Conservation (phyloP, 2,888 invertebrate species). For the Troides aeacus region DNA sequence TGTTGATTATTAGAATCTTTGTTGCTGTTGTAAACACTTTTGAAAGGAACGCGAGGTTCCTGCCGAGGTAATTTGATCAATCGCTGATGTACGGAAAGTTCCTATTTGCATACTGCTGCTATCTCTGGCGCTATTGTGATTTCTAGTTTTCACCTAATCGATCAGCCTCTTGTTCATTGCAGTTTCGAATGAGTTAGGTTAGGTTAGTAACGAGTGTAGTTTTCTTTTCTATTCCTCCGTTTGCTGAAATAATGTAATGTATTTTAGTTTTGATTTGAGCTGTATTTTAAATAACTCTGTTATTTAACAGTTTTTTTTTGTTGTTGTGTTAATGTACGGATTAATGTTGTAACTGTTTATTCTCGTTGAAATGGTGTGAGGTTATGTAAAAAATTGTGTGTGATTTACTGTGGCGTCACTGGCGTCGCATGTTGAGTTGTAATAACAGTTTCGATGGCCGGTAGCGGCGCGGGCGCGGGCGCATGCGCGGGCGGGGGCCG, state of each 20-base stretch:
- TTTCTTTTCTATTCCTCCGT: background rate
- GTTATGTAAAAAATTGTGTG: constrained; percentile 8
- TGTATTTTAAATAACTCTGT: background rate
- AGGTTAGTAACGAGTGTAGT: constrained; percentile 22
- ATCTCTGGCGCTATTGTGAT: constrained; percentile 34
- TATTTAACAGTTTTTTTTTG: background rate
- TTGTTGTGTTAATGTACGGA: background rate
- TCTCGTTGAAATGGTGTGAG: background rate
- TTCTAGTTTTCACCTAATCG: constrained; percentile 43
- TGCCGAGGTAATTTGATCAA: constrained; percentile 41
- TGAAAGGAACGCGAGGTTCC: constrained; percentile 33
- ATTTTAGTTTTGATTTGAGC: background rate
- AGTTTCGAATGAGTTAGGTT: constrained; percentile 27
- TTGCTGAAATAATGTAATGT: background rate
- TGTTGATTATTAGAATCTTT: constrained; percentile 3
- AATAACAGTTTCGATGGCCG: constrained; percentile 25
- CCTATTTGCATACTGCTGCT: background rate
- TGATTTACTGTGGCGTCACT: constrained; percentile 28
- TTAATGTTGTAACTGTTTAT: background rate
- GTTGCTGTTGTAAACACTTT: background rate
- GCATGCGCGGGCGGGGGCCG: too few relatives aligned
- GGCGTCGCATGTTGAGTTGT: constrained; percentile 29
- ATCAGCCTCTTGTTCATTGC: constrained; percentile 29
- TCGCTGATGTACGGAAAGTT: constrained; percentile 17
- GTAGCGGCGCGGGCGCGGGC: constrained; percentile 34